These are phyloP conservation scores for Chorisops tibialis DNA, from an alignment of 2,888 invertebrate genomes.

Conservation along the genomic window DNA sequence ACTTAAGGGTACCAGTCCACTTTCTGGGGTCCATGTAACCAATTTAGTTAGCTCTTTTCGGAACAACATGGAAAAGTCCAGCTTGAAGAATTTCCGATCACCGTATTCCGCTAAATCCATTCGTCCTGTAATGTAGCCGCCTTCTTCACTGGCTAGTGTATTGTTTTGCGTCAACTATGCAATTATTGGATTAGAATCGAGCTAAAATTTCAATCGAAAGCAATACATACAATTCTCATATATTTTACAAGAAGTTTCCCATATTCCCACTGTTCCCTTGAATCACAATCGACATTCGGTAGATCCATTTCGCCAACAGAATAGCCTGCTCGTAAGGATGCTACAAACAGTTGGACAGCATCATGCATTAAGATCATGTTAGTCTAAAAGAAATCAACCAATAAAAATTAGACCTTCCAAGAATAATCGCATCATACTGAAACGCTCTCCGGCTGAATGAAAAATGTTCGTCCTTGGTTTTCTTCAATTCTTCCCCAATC, in stretches of 20 bases:
- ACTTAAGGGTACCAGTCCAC: conserved; percentile 37
- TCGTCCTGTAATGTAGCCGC: conserved; percentile 38
- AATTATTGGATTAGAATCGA: neutral
- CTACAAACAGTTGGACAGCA: conserved; percentile 60
- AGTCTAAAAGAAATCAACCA: conserved; percentile 52
- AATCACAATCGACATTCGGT: conserved; percentile 38
- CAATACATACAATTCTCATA: conserved; percentile 50
- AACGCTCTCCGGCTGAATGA: conserved; percentile 10
- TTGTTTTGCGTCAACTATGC: conserved; percentile 8
- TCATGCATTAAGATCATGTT: conserved; percentile 63
- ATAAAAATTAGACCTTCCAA: no score
- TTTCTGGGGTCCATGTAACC: conserved; percentile 49
- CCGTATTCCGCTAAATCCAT: conserved; percentile 57
- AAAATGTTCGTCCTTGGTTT: conserved; percentile 1
- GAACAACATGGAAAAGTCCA: conserved; percentile 50
- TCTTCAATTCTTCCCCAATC: conserved; percentile 51
- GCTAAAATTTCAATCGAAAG: no score
- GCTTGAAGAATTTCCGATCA: conserved; percentile 62
- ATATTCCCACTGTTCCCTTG: conserved; percentile 51
- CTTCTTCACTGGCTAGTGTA: conserved; percentile 12
- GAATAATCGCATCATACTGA: neutral
- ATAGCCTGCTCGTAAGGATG: conserved; percentile 51
- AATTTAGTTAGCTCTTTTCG: conserved; percentile 59
- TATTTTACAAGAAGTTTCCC: conserved; percentile 61
- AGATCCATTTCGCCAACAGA: conserved; percentile 29